Evolutionary conservation across 2,797 vertebrate species (phyloP).

Genomic region (Eupleurogrammus muticus): DNA sequence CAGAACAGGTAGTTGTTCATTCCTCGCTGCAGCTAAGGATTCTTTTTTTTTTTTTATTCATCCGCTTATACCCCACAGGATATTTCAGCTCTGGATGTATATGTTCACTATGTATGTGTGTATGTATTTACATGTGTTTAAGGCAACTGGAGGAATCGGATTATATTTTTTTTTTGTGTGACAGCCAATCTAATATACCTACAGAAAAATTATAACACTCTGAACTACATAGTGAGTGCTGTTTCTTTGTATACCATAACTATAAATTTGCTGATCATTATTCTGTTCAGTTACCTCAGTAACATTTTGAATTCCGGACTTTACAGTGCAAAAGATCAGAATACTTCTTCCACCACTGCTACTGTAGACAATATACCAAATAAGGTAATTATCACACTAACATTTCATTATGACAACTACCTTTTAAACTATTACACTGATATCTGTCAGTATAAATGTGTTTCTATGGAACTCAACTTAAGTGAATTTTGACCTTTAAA

Average conservation of each 20-base stretch:
- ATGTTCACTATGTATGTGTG: constrained; percentile 8
- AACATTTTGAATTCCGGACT: too few species aligned
- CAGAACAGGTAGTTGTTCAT: constrained; percentile 19
- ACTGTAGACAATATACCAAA: background rate
- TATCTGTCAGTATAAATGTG: background rate
- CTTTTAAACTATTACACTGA: background rate
- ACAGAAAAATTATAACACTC: too few species aligned
- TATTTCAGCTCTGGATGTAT: constrained; percentile 7
- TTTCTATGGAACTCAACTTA: background rate
- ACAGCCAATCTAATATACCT: too few species aligned
- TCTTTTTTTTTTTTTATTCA: constrained; percentile 36
- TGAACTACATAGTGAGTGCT: too few species aligned
- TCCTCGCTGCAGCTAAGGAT: constrained; percentile 23
- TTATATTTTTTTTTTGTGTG: background rate
- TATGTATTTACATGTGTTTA: background rate
- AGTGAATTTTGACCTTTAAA: background rate
- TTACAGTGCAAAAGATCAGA: too few species aligned
- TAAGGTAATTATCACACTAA: too few species aligned
- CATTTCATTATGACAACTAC: too few species aligned
- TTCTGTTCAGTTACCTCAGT: too few species aligned
- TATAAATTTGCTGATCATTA: too few species aligned
- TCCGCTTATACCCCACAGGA: constrained; percentile 2
- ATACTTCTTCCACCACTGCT: too few species aligned
- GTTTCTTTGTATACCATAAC: too few species aligned
- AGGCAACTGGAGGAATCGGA: background rate